Conservation (phyloP, 2,797 vertebrate genomes). For the Syncerus caffer region DNA sequence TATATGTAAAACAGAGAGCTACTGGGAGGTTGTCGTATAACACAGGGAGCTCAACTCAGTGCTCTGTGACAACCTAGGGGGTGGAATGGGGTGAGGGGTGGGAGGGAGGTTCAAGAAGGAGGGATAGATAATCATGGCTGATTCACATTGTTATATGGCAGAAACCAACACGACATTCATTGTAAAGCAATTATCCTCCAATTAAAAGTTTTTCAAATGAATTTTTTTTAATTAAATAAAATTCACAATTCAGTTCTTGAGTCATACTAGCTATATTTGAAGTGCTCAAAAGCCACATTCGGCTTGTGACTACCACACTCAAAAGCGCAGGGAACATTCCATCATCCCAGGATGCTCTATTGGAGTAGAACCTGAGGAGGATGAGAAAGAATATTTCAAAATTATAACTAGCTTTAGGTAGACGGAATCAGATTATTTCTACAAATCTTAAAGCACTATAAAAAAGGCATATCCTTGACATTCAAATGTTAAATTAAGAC, state of each 20-base stretch:
- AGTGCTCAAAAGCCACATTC: background rate
- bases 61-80: background rate
- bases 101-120: background rate
- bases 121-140: background rate
- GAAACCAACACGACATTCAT: background rate
- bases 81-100: background rate
- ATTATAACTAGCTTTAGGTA: background rate
- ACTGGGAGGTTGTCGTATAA: background rate
- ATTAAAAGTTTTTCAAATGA: background rate
- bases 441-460: background rate
- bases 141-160: background rate
- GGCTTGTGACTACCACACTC: background rate
- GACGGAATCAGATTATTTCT: background rate
- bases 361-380: background rate
- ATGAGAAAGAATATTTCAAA: background rate
- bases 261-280: background rate
- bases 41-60: background rate
- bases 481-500: slow-evolving; percentile 5
- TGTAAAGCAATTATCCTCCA: background rate
- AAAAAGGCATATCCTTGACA: background rate
- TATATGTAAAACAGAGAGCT: background rate
- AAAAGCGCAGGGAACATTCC: background rate
- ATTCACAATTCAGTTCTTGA: background rate
- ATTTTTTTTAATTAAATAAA: background rate
- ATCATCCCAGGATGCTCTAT: background rate